Percentiles rank a stretch among this genome's conserved stretches.
phyloP scores from a whole-genome alignment of 2,113 vertebrate species.

The Merops nubicus region DNA sequence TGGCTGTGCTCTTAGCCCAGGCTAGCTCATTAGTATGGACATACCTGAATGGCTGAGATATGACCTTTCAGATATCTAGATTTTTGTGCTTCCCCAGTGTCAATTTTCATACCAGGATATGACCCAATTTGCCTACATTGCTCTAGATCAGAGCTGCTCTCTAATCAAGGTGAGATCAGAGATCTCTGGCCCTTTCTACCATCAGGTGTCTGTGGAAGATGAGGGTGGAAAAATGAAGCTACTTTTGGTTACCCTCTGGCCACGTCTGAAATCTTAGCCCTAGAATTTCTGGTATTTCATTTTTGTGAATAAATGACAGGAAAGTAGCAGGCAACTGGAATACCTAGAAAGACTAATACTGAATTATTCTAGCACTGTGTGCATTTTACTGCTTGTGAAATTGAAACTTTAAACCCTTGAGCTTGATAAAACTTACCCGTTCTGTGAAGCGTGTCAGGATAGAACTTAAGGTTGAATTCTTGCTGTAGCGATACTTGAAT shows the following conservation, averaged over 20 bases:
- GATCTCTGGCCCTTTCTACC: neutral
- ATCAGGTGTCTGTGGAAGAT: neutral
- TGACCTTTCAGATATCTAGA: neutral
- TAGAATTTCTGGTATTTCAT: neutral
- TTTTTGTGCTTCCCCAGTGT: neutral
- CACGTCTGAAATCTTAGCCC: neutral
- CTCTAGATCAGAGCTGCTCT: neutral
- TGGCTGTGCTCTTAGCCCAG: neutral
- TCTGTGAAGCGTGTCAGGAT: neutral
- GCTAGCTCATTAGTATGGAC: neutral
- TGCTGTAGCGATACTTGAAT: neutral
- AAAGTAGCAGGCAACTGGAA: neutral
- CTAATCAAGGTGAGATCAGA: neutral
- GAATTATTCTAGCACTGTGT: neutral
- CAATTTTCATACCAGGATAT: neutral
- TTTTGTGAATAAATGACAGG: neutral
- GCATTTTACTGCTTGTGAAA: neutral
- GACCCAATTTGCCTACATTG: neutral
- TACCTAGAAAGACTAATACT: neutral
- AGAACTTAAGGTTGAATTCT: neutral
- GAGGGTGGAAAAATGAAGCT: neutral
- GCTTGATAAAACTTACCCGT: constrained; percentile 70
- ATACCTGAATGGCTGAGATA: neutral
- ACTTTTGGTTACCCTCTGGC: neutral
- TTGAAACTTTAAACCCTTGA: neutral